phyloP scores from a whole-genome alignment of 2,888 invertebrate species.

The Heliconius sara region DNA sequence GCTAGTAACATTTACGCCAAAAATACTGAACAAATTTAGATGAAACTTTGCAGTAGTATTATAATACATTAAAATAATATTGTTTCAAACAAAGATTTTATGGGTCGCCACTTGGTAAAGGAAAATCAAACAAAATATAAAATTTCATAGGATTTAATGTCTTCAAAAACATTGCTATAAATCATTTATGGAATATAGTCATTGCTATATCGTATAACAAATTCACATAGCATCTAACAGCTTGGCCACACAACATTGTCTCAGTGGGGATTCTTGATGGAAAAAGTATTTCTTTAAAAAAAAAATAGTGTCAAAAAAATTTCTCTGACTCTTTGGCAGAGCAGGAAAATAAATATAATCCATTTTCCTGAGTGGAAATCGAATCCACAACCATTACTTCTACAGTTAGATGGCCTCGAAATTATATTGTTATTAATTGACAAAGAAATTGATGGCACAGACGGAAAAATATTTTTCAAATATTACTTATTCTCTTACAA shows the following conservation, averaged over 20 bases:
- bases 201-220: slow-evolving; percentile 67
- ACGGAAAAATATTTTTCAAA: background rate
- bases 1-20: no score
- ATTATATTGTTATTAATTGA: background rate
- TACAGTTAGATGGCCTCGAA: background rate
- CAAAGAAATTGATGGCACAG: slow-evolving; percentile 1
- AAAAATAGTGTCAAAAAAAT: slow-evolving; percentile 1
- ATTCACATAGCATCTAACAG: slow-evolving; percentile 65
- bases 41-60: no score
- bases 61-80: no score
- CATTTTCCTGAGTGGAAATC: background rate
- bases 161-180: slow-evolving; percentile 69
- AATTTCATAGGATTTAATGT: slow-evolving; percentile 67
- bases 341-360: no score
- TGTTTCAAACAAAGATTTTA: no score
- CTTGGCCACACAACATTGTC: slow-evolving; percentile 58
- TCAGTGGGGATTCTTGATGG: slow-evolving; percentile 15
- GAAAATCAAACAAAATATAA: slow-evolving; percentile 43
- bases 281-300: slow-evolving; percentile 1
- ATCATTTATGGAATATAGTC: slow-evolving; percentile 70
- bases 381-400: background rate
- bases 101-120: background rate
- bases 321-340: background rate
- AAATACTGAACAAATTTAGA: no score
- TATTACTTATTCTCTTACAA: slow-evolving; percentile 3